Evolutionary conservation across 92 coral and sea anemone species (phyloP), one percentile per base, ranked within the genome.

Genomic region (Zoanthus sansibaricus): DNA sequence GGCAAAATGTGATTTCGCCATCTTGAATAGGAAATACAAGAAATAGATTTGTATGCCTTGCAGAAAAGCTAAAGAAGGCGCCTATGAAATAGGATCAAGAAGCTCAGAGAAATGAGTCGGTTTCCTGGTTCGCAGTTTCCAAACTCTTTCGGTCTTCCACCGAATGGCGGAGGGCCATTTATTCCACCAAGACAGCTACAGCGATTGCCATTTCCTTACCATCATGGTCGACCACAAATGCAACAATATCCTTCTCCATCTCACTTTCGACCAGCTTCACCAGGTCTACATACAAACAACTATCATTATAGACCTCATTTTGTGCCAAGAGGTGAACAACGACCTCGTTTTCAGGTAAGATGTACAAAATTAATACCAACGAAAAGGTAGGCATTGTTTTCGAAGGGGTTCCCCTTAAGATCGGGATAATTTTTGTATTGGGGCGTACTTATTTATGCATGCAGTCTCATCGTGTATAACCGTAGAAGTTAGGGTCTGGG

Each of bases 271-370:
- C 78, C 59, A 74, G 59, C 59, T 7, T 20, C 42, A 69, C 46
- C 30, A 31, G 69, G 8, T 62, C 82, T 47, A 3, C 66, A 9
- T 10, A 18, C 44, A 1, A 54, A 15, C 10, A 76, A 54, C 82
- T 44, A 18, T n/a, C 21, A 47, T 51, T 75, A 30, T 11, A 75
- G 79, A 76, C 82, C 82, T 6, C 66, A 54, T 16, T 25, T 54
- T 54, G 47, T 66, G 67, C 82, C 82, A 55, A 52, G 82, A 32
- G 20, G 13, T 52, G 68, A 16, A 32, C 79, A 17, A 30, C 45
- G 82, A 17, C 67, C 67, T 11, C 67, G 21, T 17, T 76, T 1
- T 52, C 67, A 76, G 82, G 82, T 76, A 76, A 5, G 69, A 37
- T 25, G 25, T 4, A 37, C 42, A 37, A 37, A 37, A 37, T 37